Percentiles rank a stretch among this genome's conserved stretches.
These are phyloP conservation scores for Caenorhabditis macrosperma DNA, from an alignment of 2,888 invertebrate genomes.

Conservation along the genomic window DNA sequence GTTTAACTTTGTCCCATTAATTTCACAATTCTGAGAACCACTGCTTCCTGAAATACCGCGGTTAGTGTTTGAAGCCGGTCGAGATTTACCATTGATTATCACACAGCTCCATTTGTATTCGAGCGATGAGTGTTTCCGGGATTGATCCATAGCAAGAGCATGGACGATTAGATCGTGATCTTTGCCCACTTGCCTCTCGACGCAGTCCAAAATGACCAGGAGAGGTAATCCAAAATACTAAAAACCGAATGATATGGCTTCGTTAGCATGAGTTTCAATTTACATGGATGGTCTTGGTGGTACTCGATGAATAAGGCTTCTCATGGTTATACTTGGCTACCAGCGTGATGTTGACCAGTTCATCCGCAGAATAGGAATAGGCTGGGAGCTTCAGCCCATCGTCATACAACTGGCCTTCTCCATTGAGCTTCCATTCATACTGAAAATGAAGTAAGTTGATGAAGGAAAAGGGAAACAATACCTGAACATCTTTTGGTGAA, in stretches of 20 bases:
- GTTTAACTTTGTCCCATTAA: constrained; percentile 4
- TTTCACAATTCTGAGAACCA: constrained; percentile 15
- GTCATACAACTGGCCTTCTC: constrained; percentile 29
- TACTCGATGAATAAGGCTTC: constrained; percentile 40
- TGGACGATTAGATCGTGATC: constrained; percentile 38
- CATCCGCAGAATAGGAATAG: constrained; percentile 26
- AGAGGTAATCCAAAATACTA: constrained; percentile 55
- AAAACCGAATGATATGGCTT: neutral
- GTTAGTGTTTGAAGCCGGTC: neutral
- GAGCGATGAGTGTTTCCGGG: constrained; percentile 29
- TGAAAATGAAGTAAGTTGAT: too few relatives aligned
- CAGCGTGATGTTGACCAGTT: constrained; percentile 48
- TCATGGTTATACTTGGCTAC: constrained; percentile 44
- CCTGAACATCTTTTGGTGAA: constrained; percentile 57
- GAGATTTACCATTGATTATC: constrained; percentile 23
- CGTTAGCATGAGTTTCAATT: neutral
- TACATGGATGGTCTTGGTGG: constrained; percentile 50
- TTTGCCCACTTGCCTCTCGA: constrained; percentile 41
- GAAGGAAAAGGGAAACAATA: neutral
- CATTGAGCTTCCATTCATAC: constrained; percentile 62
- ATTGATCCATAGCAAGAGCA: constrained; percentile 38
- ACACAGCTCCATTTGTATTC: constrained; percentile 40
- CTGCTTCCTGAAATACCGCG: constrained; percentile 16
- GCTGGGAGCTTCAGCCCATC: constrained; percentile 54
- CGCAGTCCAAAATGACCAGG: constrained; percentile 42